phyloP scores from a whole-genome alignment of 2,797 vertebrate species.

The Taenioides sp. region DNA sequence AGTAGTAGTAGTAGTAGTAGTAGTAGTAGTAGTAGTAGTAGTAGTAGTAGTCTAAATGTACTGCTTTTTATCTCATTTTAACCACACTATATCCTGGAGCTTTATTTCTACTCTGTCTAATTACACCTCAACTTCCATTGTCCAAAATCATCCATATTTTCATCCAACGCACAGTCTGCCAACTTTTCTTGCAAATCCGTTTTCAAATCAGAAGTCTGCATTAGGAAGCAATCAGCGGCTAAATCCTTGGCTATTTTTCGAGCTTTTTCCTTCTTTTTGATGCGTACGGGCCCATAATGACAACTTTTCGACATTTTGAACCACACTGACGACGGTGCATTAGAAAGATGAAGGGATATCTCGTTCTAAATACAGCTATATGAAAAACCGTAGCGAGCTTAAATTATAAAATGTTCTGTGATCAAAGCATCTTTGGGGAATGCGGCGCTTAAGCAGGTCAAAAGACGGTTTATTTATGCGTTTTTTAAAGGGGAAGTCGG shows the following conservation, averaged over 20 bases:
- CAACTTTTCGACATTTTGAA: constrained; percentile 53
- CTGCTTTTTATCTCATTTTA: no score
- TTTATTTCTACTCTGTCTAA: constrained; percentile 27
- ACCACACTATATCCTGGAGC: neutral
- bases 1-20: no score
- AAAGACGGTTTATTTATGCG: constrained; percentile 94
- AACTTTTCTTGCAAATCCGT: constrained; percentile 71
- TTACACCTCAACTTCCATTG: constrained; percentile 38
- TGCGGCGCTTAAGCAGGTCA: constrained; percentile 83
- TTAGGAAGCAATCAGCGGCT: constrained; percentile 73
- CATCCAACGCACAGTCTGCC: constrained; percentile 43
- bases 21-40: no score
- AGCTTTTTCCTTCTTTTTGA: constrained; percentile 69
- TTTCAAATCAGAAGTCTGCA: constrained; percentile 56
- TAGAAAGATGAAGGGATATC: constrained; percentile 53
- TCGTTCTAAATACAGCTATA: constrained; percentile 71
- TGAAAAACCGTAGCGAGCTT: constrained; percentile 60
- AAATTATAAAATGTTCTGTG: constrained; percentile 73
- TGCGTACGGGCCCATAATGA: constrained; percentile 71
- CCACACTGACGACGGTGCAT: constrained; percentile 43
- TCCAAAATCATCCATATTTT: constrained; percentile 50
- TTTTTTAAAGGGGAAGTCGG: constrained; percentile 81
- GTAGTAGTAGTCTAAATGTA: no score
- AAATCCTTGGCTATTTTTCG: constrained; percentile 72
- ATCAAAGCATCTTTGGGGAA: constrained; percentile 76